A percentile compares a stretch with the other conserved stretches of the same genome.
Evolutionary conservation across 2,888 invertebrate genomes (phyloP).

Genomic region (Slavum lentiscoides): DNA sequence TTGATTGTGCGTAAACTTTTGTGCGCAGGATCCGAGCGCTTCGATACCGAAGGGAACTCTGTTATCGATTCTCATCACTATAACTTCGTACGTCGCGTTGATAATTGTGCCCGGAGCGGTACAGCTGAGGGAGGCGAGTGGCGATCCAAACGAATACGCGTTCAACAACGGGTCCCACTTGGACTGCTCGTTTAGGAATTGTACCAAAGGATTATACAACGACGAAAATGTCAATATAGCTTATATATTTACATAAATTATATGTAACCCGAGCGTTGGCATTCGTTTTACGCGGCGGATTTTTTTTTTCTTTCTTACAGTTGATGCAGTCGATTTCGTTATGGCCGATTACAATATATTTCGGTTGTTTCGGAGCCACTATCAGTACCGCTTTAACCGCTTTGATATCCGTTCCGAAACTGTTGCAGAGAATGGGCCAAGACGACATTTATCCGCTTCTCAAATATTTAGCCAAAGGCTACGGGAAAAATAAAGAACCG

Average conservation of each 20-base stretch:
- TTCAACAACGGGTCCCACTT: slow-evolving; percentile 63
- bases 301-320: slow-evolving; percentile 60
- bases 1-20: slow-evolving; percentile 49
- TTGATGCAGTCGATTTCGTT: slow-evolving; percentile 82
- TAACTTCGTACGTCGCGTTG: slow-evolving; percentile 81
- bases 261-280: slow-evolving; percentile 62
- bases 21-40: slow-evolving; percentile 76
- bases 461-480: slow-evolving; percentile 88
- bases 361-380: slow-evolving; percentile 96
- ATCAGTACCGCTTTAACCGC: slow-evolving; percentile 94
- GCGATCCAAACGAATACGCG: slow-evolving; percentile 66
- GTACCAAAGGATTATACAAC: slow-evolving; percentile 80
- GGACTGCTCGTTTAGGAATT: slow-evolving; percentile 64
- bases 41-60: slow-evolving; percentile 94
- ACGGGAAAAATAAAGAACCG: slow-evolving; percentile 81
- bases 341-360: slow-evolving; percentile 88
- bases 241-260: background rate
- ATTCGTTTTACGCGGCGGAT: background rate
- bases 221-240: slow-evolving; percentile 72
- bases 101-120: slow-evolving; percentile 81
- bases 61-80: slow-evolving; percentile 81
- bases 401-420: slow-evolving; percentile 86
- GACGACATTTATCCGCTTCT: slow-evolving; percentile 94
- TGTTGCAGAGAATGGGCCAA: slow-evolving; percentile 87
- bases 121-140: slow-evolving; percentile 78